phyloP scores from a whole-genome alignment of 2,113 vertebrate genomes.

The Gymnobelideus leadbeateri region DNA sequence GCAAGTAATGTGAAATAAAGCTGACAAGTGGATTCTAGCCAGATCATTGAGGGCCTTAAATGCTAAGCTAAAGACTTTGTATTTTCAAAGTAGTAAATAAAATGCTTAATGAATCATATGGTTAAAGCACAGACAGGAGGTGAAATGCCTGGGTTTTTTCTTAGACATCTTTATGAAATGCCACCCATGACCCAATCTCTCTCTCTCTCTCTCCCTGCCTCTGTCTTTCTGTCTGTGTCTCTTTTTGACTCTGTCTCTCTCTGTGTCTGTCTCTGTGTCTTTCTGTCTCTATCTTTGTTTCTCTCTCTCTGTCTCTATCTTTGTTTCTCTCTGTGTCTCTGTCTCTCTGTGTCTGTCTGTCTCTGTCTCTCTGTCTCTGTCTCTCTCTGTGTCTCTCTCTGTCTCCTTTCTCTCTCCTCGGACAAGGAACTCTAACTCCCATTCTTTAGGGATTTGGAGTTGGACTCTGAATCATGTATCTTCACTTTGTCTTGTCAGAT shows the following conservation, averaged over 20 bases:
- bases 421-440: not conserved
- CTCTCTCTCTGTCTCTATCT: no score
- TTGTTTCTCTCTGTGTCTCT: no score
- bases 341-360: no score
- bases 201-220: no score
- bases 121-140: not conserved
- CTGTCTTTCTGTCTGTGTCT: no score
- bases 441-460: not conserved
- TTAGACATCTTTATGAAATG: not conserved
- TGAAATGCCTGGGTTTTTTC: not conserved
- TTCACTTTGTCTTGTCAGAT: not conserved
- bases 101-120: not conserved
- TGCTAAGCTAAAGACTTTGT: not conserved
- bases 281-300: no score
- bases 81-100: not conserved
- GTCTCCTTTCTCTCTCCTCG: no score
- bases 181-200: not conserved
- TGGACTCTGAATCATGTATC: not conserved
- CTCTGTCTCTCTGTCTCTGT: no score
- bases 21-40: not conserved
- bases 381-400: no score
- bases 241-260: not conserved
- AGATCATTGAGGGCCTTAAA: not conserved
- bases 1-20: not conserved
- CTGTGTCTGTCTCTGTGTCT: no score